A percentile compares a stretch with the other conserved stretches of the same genome.
Evolutionary conservation across 2,113 vertebrate genomes (phyloP).

Genomic region (Brevimyrus niger): DNA sequence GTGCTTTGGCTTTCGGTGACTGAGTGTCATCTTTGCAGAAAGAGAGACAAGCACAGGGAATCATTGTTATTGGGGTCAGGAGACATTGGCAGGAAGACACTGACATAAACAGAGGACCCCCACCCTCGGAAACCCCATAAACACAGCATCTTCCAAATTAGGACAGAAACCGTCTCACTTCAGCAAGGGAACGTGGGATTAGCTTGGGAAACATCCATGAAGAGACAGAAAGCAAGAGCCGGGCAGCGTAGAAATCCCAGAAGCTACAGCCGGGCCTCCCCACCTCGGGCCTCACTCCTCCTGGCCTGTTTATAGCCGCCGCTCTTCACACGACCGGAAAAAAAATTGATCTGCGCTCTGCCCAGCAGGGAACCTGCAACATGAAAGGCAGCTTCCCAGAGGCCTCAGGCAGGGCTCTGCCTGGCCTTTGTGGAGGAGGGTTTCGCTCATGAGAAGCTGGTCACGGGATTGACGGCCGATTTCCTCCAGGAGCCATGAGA

Average conservation of each 20-base stretch:
- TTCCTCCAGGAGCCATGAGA: background rate
- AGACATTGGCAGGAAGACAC: background rate
- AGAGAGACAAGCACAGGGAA: background rate
- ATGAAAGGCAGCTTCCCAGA: background rate
- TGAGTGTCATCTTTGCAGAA: background rate
- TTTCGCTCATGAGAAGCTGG: background rate
- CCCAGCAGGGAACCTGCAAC: background rate
- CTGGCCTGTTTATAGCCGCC: background rate
- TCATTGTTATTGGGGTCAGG: background rate
- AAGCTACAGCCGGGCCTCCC: background rate
- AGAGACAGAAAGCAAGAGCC: background rate
- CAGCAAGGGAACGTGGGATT: background rate
- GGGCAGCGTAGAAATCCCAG: background rate
- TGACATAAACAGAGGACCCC: background rate
- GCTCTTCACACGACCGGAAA: background rate
- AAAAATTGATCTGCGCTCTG: background rate
- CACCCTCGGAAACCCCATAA: background rate
- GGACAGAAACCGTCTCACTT: background rate
- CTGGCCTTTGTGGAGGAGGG: background rate
- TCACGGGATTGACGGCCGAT: background rate
- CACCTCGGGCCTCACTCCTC: background rate
- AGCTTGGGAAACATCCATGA: background rate
- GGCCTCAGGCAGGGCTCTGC: background rate
- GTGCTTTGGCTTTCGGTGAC: background rate
- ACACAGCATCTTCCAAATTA: background rate